Percentiles rank a stretch among this genome's conserved stretches.
phyloP scores from a whole-genome alignment of 2,797 vertebrate genomes.

The Typhlichthys subterraneus region DNA sequence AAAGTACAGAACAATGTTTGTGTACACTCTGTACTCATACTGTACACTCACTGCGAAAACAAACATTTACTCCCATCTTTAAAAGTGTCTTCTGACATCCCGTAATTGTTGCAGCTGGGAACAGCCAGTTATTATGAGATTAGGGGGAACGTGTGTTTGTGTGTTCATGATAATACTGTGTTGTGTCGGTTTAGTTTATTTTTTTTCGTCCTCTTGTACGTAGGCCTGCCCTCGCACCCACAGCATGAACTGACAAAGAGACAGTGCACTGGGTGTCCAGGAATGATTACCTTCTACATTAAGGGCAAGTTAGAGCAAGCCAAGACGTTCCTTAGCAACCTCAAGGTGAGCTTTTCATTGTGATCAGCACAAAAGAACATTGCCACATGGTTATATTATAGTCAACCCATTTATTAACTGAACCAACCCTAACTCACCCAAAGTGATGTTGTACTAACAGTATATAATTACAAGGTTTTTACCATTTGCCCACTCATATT shows the following conservation, averaged over 20 bases:
- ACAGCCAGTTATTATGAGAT: not conserved
- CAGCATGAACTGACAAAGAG: conserved; percentile 85
- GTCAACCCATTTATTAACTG: too few species aligned
- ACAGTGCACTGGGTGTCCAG: conserved; percentile 88
- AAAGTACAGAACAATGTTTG: too few species aligned
- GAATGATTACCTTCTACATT: conserved; percentile 91
- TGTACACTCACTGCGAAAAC: not conserved
- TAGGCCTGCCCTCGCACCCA: conserved; percentile 90
- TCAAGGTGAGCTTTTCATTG: conserved; percentile 81
- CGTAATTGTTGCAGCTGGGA: not conserved
- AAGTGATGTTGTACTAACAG: too few species aligned
- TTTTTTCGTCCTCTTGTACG: not conserved
- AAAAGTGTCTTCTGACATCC: not conserved
- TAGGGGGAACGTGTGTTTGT: too few species aligned
- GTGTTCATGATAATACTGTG: not conserved
- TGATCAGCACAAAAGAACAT: not conserved
- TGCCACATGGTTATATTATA: too few species aligned
- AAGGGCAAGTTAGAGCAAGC: conserved; percentile 85
- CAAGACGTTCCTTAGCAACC: conserved; percentile 80
- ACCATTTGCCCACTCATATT: too few species aligned
- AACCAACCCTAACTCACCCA: too few species aligned
- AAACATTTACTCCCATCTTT: not conserved
- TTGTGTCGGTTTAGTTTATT: not conserved
- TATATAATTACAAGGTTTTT: too few species aligned
- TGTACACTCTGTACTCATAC: too few species aligned